Conservation (phyloP, 2,113 vertebrate genomes). For the Xerus inauris region DNA sequence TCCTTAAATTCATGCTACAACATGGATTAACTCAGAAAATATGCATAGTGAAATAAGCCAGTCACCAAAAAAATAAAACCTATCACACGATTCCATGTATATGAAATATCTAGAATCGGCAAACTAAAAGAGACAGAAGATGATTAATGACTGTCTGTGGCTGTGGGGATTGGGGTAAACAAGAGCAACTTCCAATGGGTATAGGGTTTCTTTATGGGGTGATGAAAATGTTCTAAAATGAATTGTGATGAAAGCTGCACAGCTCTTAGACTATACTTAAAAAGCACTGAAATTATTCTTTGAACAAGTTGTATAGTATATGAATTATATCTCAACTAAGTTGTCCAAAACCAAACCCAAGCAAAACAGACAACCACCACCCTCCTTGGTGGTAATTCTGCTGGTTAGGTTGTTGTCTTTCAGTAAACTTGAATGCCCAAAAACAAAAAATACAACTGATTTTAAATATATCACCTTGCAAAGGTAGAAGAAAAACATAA, state of each 20-base stretch:
- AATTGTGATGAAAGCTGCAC: background rate
- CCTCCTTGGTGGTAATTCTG: background rate
- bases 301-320: background rate
- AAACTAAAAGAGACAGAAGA: background rate
- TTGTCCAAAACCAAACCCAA: background rate
- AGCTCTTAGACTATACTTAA: background rate
- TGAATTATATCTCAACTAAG: background rate
- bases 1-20: background rate
- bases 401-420: background rate
- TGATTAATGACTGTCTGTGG: background rate
- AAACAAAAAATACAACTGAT: background rate
- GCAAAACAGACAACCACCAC: no score
- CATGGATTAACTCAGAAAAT: background rate
- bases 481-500: background rate
- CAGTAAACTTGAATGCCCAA: background rate
- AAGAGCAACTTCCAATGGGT: background rate
- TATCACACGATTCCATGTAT: background rate
- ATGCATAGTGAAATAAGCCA: background rate
- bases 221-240: conserved; percentile 5
- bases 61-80: background rate
- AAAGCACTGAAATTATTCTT: background rate
- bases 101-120: background rate
- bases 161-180: background rate
- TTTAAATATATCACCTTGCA: background rate
- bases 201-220: background rate